Evolutionary conservation across 2,888 invertebrate species (phyloP).

Genomic region (Hypselothyrea guttata): DNA sequence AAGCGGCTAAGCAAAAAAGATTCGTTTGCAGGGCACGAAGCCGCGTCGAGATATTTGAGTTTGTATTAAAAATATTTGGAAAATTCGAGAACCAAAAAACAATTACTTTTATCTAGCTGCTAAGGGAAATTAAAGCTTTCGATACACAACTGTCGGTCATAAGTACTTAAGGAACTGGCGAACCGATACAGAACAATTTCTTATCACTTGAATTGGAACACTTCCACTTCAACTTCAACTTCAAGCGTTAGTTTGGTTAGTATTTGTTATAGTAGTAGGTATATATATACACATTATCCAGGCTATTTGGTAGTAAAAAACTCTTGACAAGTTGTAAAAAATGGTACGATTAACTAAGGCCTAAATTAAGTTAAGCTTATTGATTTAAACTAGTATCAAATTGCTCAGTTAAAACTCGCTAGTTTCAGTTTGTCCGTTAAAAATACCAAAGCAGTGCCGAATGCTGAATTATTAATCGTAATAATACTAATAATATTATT

Average conservation of each 20-base stretch:
- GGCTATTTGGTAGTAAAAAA: conserved; percentile 23
- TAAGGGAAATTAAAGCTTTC: conserved; percentile 40
- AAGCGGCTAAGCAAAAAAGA: conserved; percentile 35
- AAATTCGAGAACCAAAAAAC: not conserved
- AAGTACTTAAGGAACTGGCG: conserved; percentile 59
- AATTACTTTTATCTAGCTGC: not conserved
- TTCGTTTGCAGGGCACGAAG: conserved; percentile 15
- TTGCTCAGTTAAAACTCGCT: conserved; percentile 18
- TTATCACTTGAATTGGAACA: no score
- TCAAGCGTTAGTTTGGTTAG: no score
- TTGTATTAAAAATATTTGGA: not conserved
- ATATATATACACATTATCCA: conserved; percentile 9
- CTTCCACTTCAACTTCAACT: no score
- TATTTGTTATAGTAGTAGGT: no score
- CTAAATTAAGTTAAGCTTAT: no score
- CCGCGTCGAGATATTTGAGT: conserved; percentile 20
- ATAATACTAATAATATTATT: conserved; percentile 46
- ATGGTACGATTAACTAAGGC: no score
- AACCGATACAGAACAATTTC: conserved; percentile 38
- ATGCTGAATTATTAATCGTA: conserved; percentile 57
- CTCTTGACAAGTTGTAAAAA: conserved; percentile 14
- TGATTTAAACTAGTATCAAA: conserved; percentile 11
- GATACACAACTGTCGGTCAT: conserved; percentile 15
- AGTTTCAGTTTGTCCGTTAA: not conserved
- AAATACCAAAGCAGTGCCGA: conserved; percentile 38